Conservation (phyloP, 2,797 vertebrate species). For the Fistularia commersonii region DNA sequence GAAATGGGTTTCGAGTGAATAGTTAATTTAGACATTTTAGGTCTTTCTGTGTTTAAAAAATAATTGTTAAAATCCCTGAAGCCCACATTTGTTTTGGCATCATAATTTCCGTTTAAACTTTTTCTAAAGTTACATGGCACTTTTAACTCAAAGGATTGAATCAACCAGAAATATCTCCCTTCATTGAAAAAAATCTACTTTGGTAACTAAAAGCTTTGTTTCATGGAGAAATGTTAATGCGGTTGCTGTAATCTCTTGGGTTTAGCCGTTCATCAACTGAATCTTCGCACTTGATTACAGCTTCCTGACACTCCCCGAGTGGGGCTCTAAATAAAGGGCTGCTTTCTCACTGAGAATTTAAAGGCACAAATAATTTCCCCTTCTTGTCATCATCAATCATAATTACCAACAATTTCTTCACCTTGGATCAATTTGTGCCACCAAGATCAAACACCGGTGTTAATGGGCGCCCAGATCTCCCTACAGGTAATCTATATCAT, state of each 20-base stretch:
- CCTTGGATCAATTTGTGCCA: slow-evolving; percentile 97
- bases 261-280: slow-evolving; percentile 1
- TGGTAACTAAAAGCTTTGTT: too few species aligned
- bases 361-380: slow-evolving; percentile 78
- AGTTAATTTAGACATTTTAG: too few species aligned
- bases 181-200: too few species aligned
- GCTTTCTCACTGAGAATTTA: slow-evolving; percentile 64
- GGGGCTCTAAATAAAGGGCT: slow-evolving; percentile 53
- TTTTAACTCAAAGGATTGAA: too few species aligned
- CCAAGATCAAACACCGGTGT: slow-evolving; percentile 85
- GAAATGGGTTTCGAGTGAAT: too few species aligned
- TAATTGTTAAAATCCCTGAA: too few species aligned
- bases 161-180: too few species aligned
- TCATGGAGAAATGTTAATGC: too few species aligned
- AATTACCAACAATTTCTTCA: slow-evolving; percentile 91
- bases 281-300: slow-evolving; percentile 24
- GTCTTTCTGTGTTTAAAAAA: too few species aligned
- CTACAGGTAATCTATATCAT: slow-evolving; percentile 82
- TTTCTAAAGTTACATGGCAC: too few species aligned
- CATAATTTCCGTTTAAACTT: too few species aligned
- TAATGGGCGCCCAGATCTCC: slow-evolving; percentile 78
- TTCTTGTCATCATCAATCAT: slow-evolving; percentile 86
- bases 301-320: slow-evolving; percentile 36
- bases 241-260: background rate
- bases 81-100: too few species aligned